phyloP scores from a whole-genome alignment of 2,888 invertebrate species.

The Eupithecia abbreviata region DNA sequence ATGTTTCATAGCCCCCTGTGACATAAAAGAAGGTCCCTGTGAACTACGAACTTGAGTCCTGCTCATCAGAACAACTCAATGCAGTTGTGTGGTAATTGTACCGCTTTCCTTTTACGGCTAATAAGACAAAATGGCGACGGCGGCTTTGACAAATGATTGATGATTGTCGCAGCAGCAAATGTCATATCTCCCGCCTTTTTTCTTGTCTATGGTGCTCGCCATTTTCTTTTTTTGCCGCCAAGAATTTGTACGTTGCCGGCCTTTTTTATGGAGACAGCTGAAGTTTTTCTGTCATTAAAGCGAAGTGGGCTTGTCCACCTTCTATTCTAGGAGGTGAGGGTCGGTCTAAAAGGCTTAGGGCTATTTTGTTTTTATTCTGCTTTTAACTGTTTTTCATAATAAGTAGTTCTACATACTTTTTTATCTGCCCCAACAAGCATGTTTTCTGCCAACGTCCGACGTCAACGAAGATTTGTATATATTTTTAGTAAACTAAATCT shows the following conservation, averaged over 20 bases:
- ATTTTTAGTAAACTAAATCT: too few species aligned
- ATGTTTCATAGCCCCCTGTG: background rate
- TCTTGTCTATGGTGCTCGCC: slow-evolving; percentile 38
- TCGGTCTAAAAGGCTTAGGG: background rate
- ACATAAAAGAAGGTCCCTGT: background rate
- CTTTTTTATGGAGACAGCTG: slow-evolving; percentile 33
- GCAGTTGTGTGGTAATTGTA: slow-evolving; percentile 56
- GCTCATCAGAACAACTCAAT: slow-evolving; percentile 60
- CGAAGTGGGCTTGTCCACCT: slow-evolving; percentile 10
- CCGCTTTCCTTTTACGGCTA: slow-evolving; percentile 69
- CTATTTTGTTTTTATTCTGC: slow-evolving; percentile 6
- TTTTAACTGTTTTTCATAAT: slow-evolving; percentile 6
- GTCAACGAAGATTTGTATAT: too few species aligned
- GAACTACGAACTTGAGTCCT: slow-evolving; percentile 42
- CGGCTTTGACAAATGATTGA: slow-evolving; percentile 71
- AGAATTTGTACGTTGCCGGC: slow-evolving; percentile 31
- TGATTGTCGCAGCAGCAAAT: slow-evolving; percentile 62
- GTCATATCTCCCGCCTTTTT: slow-evolving; percentile 57
- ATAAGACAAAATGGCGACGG: slow-evolving; percentile 72
- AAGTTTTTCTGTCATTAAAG: slow-evolving; percentile 28
- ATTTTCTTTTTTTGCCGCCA: slow-evolving; percentile 45
- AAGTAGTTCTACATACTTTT: background rate
- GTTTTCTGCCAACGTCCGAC: too few species aligned
- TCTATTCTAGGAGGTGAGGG: slow-evolving; percentile 18
- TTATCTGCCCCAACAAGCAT: too few species aligned